Conservation (phyloP, 2,888 invertebrate species). For the Crossocerus cetratus region DNA sequence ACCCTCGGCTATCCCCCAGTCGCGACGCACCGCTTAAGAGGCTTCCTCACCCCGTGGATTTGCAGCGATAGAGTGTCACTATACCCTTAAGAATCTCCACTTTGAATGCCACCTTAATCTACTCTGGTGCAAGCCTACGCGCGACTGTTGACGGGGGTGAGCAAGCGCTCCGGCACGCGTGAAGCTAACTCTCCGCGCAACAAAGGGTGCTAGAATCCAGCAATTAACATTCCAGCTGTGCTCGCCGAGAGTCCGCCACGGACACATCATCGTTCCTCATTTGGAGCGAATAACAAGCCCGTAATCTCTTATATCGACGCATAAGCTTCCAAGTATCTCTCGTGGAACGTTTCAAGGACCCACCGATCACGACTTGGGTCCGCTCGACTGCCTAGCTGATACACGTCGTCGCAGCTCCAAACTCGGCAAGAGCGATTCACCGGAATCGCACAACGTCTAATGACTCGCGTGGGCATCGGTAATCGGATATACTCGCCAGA, state of each 20-base stretch:
- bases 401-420: too few species aligned
- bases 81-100: not conserved
- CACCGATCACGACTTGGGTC: too few species aligned
- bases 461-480: conserved; percentile 54
- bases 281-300: too few species aligned
- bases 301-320: too few species aligned
- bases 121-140: too few species aligned
- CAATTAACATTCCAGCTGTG: not conserved
- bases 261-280: too few species aligned
- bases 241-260: too few species aligned
- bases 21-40: conserved; percentile 21
- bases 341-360: too few species aligned
- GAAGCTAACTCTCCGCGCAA: not conserved
- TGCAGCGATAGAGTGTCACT: conserved; percentile 15
- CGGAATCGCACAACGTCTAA: conserved; percentile 48
- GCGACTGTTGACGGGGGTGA: not conserved
- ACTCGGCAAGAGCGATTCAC: not conserved
- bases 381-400: too few species aligned
- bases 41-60: conserved; percentile 32
- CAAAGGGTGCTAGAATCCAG: not conserved
- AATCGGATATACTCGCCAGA: conserved; percentile 48
- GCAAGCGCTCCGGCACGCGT: conserved; percentile 2
- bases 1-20: not conserved
- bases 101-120: not conserved
- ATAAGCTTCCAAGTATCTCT: too few species aligned